Conservation (phyloP, 1,140 invertebrate genomes). For the Scaptomyza hsui region DNA sequence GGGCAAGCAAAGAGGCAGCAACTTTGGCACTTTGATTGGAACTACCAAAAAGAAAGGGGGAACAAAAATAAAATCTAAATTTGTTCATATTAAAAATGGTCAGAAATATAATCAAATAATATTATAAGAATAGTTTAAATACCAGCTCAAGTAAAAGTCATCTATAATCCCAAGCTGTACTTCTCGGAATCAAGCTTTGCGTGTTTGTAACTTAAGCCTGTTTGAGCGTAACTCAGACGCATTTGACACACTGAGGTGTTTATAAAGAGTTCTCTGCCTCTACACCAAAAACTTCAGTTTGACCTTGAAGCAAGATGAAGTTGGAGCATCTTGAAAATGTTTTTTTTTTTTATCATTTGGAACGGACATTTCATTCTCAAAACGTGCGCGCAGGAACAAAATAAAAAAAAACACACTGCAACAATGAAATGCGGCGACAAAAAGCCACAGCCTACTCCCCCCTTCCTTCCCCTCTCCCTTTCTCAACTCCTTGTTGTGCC, state of each 20-base stretch:
- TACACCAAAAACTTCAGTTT: constrained; percentile 49
- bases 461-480: background rate
- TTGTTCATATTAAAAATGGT: constrained; percentile 3
- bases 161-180: background rate
- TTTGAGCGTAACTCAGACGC: constrained; percentile 63
- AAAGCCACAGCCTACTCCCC: constrained; percentile 42
- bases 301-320: constrained; percentile 62
- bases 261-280: constrained; percentile 49
- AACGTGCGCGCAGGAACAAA: constrained; percentile 49
- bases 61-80: constrained; percentile 15
- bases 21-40: constrained; percentile 77
- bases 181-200: constrained; percentile 7
- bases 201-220: constrained; percentile 15
- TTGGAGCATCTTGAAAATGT: constrained; percentile 50
- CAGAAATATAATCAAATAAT: background rate
- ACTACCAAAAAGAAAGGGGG: constrained; percentile 58
- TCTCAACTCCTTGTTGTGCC: constrained; percentile 17
- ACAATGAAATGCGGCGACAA: constrained; percentile 81
- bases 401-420: constrained; percentile 45
- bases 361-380: constrained; percentile 73
- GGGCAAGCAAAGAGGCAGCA: constrained; percentile 23
- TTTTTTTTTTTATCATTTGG: constrained; percentile 56
- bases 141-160: too few relatives aligned
- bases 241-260: constrained; percentile 76
- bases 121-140: too few relatives aligned